Percentiles rank a stretch among this genome's conserved stretches.
Conservation (phyloP, 2,888 invertebrate species). For the Lasioglossum villosulum region DNA sequence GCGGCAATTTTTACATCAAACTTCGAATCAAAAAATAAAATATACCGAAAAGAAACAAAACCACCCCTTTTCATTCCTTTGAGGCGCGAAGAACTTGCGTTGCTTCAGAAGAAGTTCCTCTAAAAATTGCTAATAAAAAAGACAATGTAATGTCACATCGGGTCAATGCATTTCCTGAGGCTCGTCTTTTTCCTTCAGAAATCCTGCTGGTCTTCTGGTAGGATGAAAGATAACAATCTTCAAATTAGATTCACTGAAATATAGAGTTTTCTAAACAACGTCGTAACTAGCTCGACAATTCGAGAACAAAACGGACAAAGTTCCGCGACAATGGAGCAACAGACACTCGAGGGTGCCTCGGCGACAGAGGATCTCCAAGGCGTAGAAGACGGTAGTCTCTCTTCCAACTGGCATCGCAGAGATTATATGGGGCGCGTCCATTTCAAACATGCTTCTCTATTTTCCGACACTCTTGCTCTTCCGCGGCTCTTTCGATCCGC, state of each 20-base stretch:
- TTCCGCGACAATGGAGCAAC: conserved; percentile 54
- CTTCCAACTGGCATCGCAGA: conserved; percentile 80
- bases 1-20: neutral
- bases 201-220: neutral
- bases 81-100: neutral
- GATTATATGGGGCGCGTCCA: conserved; percentile 84
- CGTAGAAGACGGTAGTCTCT: conserved; percentile 75
- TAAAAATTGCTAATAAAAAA: neutral
- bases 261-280: neutral
- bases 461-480: conserved; percentile 41
- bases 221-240: neutral
- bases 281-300: neutral
- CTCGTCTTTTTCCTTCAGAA: neutral
- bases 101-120: neutral
- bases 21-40: neutral
- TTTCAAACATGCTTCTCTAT: conserved; percentile 55
- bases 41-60: neutral
- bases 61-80: neutral
- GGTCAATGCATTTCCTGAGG: neutral
- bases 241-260: neutral
- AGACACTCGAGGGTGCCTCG: conserved; percentile 42
- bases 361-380: conserved; percentile 75
- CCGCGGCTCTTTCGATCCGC: conserved; percentile 56
- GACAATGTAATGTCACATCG: neutral
- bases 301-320: neutral